Base-by-base conservation (phyloP, 1,140 invertebrate genomes). In the Lepeophtheirus salmonis region DNA sequence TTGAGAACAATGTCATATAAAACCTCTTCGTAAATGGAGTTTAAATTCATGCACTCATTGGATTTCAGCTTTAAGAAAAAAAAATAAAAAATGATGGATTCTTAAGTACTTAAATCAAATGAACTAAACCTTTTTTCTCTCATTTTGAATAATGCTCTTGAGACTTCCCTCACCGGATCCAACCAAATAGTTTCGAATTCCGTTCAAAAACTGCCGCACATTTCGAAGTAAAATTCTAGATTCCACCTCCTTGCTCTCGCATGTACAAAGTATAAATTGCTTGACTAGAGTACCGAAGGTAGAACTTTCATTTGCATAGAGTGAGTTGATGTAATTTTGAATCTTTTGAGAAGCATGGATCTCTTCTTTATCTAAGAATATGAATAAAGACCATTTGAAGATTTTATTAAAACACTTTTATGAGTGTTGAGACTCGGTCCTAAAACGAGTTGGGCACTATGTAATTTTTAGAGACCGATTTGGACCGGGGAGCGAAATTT, bases 121-220 rank as follows among this genome's bases (percentile, higher is more conserved):
- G n/a, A n/a, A n/a, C n/a, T n/a, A n/a, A n/a, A 85, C 80, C 74
- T 87, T 86, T 21, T 78, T 75, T 59, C 88, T 75, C 67, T 94
- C 88, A 63, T 82, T 80, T 69, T 92, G 85, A 4, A 96, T 84
- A 67, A 92, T 80, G 63, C 81, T 81, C 65, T 91, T 85, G 68
- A 96, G 87, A 65, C 89, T 83, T 64, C 83, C 80, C 68, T 95
- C 89, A 1, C 89, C 89, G 67, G 92, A 86, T 67, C 94, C 94
- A 2, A 94, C 83, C 24, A 95, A 73, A 70, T 94, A 96, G 68
- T 96, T 95, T 70, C 94, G 95, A 79, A 95, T 94, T 49, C 91
- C 91, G 16, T 85, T 91, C 86, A 95, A 91, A 68, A 95, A 96
- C 70, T 96, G 91, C 1, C 91, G 79, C 74, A 92, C 89, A 70